Evolutionary conservation across 2,888 invertebrate genomes (phyloP).

Genomic region (Mantis religiosa): DNA sequence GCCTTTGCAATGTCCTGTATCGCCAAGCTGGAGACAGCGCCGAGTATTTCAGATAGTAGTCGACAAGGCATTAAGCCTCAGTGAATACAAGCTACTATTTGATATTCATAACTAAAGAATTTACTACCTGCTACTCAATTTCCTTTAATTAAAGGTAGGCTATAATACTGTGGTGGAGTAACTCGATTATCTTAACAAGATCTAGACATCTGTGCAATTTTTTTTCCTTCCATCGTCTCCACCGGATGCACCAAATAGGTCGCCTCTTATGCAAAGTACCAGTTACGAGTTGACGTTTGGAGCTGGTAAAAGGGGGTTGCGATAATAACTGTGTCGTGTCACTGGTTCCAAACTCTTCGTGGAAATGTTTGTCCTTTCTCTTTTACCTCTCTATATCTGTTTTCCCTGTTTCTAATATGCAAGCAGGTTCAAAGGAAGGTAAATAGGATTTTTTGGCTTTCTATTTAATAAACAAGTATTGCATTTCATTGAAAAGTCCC

Average conservation of each 20-base stretch:
- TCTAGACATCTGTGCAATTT: background rate
- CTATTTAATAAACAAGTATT: background rate
- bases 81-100: too few relatives aligned
- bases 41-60: too few relatives aligned
- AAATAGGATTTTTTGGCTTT: background rate
- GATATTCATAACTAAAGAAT: too few relatives aligned
- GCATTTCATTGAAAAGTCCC: too few relatives aligned
- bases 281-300: background rate
- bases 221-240: background rate
- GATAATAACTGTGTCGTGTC: background rate
- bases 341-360: background rate
- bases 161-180: background rate
- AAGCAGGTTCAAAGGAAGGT: too few relatives aligned
- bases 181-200: background rate
- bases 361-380: background rate
- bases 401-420: background rate
- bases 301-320: background rate
- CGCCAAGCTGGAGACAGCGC: too few relatives aligned
- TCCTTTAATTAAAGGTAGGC: background rate
- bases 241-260: background rate
- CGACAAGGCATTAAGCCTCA: too few relatives aligned
- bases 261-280: background rate
- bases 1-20: too few relatives aligned
- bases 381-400: background rate
- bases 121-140: background rate